phyloP scores from a whole-genome alignment of 2,113 vertebrate genomes.

The Centropus unirufus region DNA sequence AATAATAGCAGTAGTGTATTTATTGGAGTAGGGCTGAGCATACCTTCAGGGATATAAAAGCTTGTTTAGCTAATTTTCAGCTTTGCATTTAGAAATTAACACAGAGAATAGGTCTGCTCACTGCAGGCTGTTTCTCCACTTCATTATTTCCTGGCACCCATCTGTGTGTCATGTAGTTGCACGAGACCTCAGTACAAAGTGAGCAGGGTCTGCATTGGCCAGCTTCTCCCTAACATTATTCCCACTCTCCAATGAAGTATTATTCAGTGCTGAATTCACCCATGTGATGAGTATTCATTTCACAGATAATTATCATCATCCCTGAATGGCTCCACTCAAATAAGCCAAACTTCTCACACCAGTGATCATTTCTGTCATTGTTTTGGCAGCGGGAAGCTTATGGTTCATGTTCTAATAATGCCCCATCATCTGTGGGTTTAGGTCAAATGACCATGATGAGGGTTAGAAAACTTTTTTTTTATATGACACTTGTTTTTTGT shows the following conservation, averaged over 20 bases:
- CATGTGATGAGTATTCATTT: slow-evolving; percentile 43
- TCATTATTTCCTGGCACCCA: neutral
- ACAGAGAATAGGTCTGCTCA: neutral
- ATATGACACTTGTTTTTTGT: neutral
- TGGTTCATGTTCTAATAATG: slow-evolving; percentile 3
- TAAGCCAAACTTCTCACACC: neutral
- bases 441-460: neutral
- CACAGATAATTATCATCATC: slow-evolving; percentile 29
- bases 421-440: neutral
- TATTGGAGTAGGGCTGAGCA: neutral
- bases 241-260: neutral
- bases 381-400: neutral
- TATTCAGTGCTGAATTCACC: slow-evolving; percentile 2
- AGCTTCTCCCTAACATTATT: neutral
- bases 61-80: neutral
- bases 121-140: neutral
- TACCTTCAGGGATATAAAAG: neutral
- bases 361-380: neutral
- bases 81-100: neutral
- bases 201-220: neutral
- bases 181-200: neutral
- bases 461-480: neutral
- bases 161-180: slow-evolving; percentile 7
- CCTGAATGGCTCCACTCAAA: neutral
- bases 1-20: neutral